Base-by-base conservation (phyloP, 1,140 invertebrate species). In the Archivesica marissinica region DNA sequence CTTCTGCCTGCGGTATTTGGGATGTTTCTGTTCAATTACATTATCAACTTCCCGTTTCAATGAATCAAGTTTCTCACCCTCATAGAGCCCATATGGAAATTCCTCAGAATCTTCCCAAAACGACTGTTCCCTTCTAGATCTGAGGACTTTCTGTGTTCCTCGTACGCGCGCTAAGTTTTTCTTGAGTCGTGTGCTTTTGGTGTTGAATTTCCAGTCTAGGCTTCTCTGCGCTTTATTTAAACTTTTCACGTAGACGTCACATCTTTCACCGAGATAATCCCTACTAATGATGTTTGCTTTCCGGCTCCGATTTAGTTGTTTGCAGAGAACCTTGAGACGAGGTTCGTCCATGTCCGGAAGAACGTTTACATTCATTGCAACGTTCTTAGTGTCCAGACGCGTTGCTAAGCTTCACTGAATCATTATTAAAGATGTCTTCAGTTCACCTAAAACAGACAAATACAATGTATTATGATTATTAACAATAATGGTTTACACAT, bases 291-390 rank as follows among this genome's bases (percentile, higher is more conserved):
- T n/a, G 7, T 50, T 61, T 47, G 52, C n/a, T 72, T 83, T 83
- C 54, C 80, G 50, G 52, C 39, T 83, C 38, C 80, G 35, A 17
- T 83, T 83, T 25, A 83, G 47, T 39, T 74, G 68, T 44, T 83
- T 83, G 13, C 80, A 68, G 0, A 83, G 70, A 13, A 56, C 23
- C 39, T 75, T 74, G 44, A 83, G 80, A 15, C 80, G 80, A 33
- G 80, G 80, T 35, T 83, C 80, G 44, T 83, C 80, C 68, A 83
- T 74, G 23, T 83, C 80, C 1, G 80, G 80, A n/a, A 83, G 56
- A 7, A 83, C 80, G 41, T 83, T 83, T 9, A 20, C 64, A 1
- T 59, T 17, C 77, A 80, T 80, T 25, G 0, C n/a, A n/a, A n/a
- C n/a, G n/a, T n/a, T n/a, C n/a, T n/a, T n/a, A n/a, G n/a, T n/a